Evolutionary conservation across 2,888 invertebrate species (phyloP), one percentile per base, ranked within the genome.

Genomic region (Trilocha varians): DNA sequence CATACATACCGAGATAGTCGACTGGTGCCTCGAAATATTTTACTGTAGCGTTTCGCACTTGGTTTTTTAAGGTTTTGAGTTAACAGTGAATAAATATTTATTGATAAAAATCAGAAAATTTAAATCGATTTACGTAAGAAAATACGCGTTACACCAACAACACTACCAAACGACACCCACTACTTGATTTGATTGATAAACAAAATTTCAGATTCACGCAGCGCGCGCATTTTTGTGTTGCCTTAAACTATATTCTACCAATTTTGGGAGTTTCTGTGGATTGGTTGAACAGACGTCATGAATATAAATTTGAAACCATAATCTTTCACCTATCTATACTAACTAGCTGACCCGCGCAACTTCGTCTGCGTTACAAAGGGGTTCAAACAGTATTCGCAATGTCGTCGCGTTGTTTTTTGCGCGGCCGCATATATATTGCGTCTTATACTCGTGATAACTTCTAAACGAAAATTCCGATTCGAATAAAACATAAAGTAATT

Each of bases 171-270:
- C 62, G 59, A 62, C 54, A 57, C 61, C 53, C 66, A 66, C 55
- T 53, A 55, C 65, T 62, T 55, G 58, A 68, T 67, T 76, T 78
- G 77, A 80, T 79, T 82, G 83, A 78, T 83, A 84, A 84, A 83
- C 84, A 84, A 78, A 80, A 78, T 70, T 73, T 74, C 71, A 70
- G 65, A 64, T 67, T 64, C 59, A 53, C 52, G 70, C 74, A 75
- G 78, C 83, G 84, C 84, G 84, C 84, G 84, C 84, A 83, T 54
- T 70, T 49, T 14, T 14, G 59, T 65, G 62, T 64, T 78, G 67
- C 76, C 53, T 60, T 41, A 41, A 6, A 15, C 11, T 25, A 42
- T 34, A 35, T 25, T 33, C 4, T 38, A 17, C 33, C 32, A 33
- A 37, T 25, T 35, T 16, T 39, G 34, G 15, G 13, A n/a, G n/a